phyloP scores from a whole-genome alignment of 2,797 vertebrate species.

The Cercopithecus diana region DNA sequence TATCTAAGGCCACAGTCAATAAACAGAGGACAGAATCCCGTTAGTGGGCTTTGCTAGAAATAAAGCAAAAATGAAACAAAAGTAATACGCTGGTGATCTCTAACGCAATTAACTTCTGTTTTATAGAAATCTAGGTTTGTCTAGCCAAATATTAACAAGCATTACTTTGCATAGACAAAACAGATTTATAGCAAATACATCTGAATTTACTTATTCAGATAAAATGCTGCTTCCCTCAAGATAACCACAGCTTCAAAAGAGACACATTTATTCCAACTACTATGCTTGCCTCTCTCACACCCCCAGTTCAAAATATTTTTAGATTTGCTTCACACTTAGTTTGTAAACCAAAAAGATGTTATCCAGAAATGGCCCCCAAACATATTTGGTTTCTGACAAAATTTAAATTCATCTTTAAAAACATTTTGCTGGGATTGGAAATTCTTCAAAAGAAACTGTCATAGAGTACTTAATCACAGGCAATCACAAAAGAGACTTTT shows the following conservation, averaged over 20 bases:
- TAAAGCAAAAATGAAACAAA: background rate
- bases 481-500: background rate
- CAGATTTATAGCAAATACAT: background rate
- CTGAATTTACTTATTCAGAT: conserved; percentile 33
- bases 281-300: background rate
- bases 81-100: background rate
- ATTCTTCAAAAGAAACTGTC: background rate
- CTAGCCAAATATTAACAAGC: background rate
- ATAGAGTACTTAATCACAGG: background rate
- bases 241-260: background rate
- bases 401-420: conserved; percentile 5
- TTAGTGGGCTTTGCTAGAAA: background rate
- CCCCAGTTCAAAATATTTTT: background rate
- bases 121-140: background rate
- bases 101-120: background rate
- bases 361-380: background rate
- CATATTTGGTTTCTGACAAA: background rate
- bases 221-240: background rate
- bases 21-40: background rate
- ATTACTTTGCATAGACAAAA: background rate
- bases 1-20: background rate
- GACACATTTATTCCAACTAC: background rate
- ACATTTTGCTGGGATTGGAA: background rate
- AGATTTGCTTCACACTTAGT: background rate
- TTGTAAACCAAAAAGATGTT: background rate